A percentile compares a stretch with the other conserved stretches of the same genome.
These are phyloP conservation scores for Catostomus latipinnis DNA, from an alignment of 2,797 vertebrate species.

Conservation along the genomic window DNA sequence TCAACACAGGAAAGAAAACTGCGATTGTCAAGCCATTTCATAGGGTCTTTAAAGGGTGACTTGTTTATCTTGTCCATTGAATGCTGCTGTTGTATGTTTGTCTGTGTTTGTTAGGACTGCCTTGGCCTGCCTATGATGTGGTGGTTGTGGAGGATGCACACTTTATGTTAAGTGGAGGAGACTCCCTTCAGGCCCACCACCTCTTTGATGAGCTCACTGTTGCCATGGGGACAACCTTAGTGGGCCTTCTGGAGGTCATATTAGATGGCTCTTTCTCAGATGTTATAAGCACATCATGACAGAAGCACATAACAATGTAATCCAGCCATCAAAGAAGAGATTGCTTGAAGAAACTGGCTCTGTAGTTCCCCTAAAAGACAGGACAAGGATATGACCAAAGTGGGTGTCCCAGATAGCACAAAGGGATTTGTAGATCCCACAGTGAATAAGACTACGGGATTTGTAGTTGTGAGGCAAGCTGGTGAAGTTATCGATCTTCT, in stretches of 20 bases:
- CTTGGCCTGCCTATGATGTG: constrained; percentile 76
- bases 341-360: constrained; percentile 4
- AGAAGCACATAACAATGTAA: not conserved
- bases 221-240: constrained; percentile 72
- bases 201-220: constrained; percentile 82
- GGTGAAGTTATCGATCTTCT: constrained; percentile 60
- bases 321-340: constrained; percentile 60
- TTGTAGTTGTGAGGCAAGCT: constrained; percentile 69
- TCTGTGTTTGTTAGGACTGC: constrained; percentile 73
- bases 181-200: constrained; percentile 87
- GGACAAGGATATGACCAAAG: constrained; percentile 10
- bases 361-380: constrained; percentile 39
- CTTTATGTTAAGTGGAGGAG: constrained; percentile 90
- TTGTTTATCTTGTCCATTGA: not conserved
- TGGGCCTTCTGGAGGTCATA: constrained; percentile 86
- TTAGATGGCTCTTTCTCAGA: constrained; percentile 83
- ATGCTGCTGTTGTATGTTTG: constrained; percentile 9
- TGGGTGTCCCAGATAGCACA: constrained; percentile 9
- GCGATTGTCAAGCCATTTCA: too few relatives aligned
- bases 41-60: not conserved
- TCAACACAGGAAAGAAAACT: too few relatives aligned
- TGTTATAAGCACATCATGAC: constrained; percentile 77
- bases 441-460: constrained; percentile 39
- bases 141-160: constrained; percentile 75
- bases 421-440: constrained; percentile 11